Evolutionary conservation across 2,113 vertebrate genomes (phyloP), one percentile per base, ranked within the genome.

Genomic region (Lucifuga dentata): DNA sequence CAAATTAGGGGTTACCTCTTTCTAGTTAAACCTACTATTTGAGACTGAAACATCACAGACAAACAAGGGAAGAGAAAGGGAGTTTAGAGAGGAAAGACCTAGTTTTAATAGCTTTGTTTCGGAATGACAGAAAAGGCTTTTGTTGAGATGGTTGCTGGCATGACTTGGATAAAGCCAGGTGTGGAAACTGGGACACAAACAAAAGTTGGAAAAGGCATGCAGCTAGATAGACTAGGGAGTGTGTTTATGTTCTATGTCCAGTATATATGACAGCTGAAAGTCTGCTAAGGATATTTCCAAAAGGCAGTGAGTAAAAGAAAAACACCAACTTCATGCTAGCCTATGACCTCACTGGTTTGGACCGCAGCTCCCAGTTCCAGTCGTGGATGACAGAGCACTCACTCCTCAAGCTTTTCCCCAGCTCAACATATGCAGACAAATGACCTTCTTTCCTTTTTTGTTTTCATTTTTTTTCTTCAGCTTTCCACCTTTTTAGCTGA

Each of bases 1-100:
- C 73, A 83, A 90, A 92, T 92, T 85, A 88, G 81, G 87, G 89
- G 76, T 89, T 90, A 86, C 84, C 78, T 87, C 78, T 46, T 64
- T 76, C 59, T 49, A 75, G 49, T 78, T 79, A 41, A 84, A 84
- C 66, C 83, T 87, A 68, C 73, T 74, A 89, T 87, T 90, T 88
- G 44, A 82, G 68, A 76, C 49, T 60, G 74, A 75, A 78, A 87
- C 44, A 56, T 86, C 83, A 77, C 68, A 74, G 76, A 60, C 72
- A 70, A 67, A 84, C 63, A 71, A 60, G 57, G 39, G 35, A 26
- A 57, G 15, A 48, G n/a, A 73, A 57, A 70, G 40, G 57, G 64
- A 62, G 73, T 46, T 62, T 12, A 32, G 40, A 60, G 63, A 81
- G 78, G 70, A 73, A 76, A 78, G 49, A 76, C 57, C 68, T 36